Conservation (phyloP, 37 sponge, comb jelly and placozoan genomes). For the Cladorhizidae sp. region DNA sequence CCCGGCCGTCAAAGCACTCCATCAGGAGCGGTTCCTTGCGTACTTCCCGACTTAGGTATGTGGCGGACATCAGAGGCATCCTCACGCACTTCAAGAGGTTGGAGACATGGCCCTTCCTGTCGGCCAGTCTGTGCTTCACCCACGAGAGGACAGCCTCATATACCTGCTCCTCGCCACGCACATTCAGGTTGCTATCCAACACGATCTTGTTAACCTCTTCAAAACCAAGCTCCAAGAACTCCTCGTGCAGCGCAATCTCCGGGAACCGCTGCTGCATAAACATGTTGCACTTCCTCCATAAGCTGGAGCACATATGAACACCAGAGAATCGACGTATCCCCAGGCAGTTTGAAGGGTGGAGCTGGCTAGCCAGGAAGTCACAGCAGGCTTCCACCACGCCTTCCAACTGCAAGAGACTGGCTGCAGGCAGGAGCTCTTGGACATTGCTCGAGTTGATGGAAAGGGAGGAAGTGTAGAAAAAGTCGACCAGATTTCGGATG, state of each 20-base stretch:
- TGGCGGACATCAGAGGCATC: slow-evolving; percentile 80
- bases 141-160: slow-evolving; percentile 79
- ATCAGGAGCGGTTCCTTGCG: slow-evolving; percentile 64
- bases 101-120: slow-evolving; percentile 30
- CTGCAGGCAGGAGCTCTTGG: slow-evolving; percentile 46
- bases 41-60: slow-evolving; percentile 78
- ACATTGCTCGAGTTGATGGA: slow-evolving; percentile 51
- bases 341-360: slow-evolving; percentile 72
- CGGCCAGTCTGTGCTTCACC: slow-evolving; percentile 51
- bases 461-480: slow-evolving; percentile 46
- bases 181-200: slow-evolving; percentile 72
- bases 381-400: slow-evolving; percentile 70
- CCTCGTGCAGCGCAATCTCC: slow-evolving; percentile 73
- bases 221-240: slow-evolving; percentile 55
- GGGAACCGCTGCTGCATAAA: slow-evolving; percentile 78
- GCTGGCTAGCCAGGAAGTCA: slow-evolving; percentile 60
- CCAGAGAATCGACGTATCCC: slow-evolving; percentile 65
- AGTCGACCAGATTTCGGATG: slow-evolving; percentile 44
- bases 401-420: slow-evolving; percentile 56
- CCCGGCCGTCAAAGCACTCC: slow-evolving; percentile 68
- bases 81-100: slow-evolving; percentile 60
- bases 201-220: slow-evolving; percentile 45
- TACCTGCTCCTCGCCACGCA: slow-evolving; percentile 76
- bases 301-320: slow-evolving; percentile 35
- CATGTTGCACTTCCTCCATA: slow-evolving; percentile 55